phyloP scores from a whole-genome alignment of 2,888 invertebrate genomes.

The Cancer borealis region DNA sequence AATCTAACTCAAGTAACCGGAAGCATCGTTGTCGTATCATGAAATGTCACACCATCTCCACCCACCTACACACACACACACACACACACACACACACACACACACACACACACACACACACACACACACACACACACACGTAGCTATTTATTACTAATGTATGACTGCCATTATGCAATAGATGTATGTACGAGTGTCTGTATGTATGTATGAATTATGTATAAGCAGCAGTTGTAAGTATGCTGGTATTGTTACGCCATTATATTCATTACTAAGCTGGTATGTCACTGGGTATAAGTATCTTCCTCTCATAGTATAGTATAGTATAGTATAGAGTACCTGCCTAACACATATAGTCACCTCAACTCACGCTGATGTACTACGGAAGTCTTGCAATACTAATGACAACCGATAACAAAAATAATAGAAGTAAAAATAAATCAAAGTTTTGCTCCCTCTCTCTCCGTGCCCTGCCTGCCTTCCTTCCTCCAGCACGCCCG shows the following conservation, averaged over 20 bases:
- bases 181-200: background rate
- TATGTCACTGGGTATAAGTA: background rate
- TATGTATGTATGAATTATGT: background rate
- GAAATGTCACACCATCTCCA: too few species aligned
- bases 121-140: background rate
- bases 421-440: too few species aligned
- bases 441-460: background rate
- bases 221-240: background rate
- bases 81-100: background rate
- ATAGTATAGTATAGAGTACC: too few species aligned
- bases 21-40: background rate
- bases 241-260: background rate
- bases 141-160: background rate
- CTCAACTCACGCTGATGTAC: too few species aligned
- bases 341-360: too few species aligned
- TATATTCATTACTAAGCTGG: background rate
- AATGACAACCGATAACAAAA: too few species aligned
- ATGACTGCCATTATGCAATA: background rate
- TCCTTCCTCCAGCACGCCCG: background rate
- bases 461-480: background rate
- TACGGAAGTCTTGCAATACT: too few species aligned
- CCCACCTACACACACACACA: background rate
- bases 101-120: slow-evolving; percentile 8
- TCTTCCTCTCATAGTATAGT: too few species aligned
- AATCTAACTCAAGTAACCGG: background rate